phyloP scores from a whole-genome alignment of 2,888 invertebrate genomes.

The Ephialtes manifestator region DNA sequence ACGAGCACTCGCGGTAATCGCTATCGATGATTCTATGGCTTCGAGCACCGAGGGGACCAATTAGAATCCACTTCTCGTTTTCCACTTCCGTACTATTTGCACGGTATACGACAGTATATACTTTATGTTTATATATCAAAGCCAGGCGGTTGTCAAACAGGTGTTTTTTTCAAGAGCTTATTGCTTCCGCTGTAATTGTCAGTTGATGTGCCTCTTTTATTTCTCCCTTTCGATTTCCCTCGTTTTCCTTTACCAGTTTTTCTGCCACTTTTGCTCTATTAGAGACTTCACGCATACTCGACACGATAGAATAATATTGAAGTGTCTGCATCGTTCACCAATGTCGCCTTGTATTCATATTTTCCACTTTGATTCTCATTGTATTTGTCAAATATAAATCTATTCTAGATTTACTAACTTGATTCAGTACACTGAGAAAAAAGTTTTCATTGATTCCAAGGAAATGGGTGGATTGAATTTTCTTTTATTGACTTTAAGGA shows the following conservation, averaged over 20 bases:
- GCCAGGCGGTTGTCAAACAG: constrained; percentile 43
- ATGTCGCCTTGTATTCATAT: neutral
- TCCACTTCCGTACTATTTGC: constrained; percentile 42
- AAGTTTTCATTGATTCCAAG: too few species aligned
- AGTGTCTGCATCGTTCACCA: neutral
- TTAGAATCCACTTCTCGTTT: constrained; percentile 67
- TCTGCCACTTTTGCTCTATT: neutral
- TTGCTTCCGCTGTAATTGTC: constrained; percentile 5
- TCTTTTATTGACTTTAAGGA: too few species aligned
- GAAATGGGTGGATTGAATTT: too few species aligned
- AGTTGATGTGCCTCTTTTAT: neutral
- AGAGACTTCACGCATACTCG: neutral
- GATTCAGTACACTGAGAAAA: too few species aligned
- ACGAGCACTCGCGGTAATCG: constrained; percentile 62
- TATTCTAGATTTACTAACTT: neutral
- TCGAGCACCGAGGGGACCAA: constrained; percentile 68
- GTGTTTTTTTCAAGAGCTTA: constrained; percentile 52
- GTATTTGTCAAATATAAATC: neutral
- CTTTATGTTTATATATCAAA: constrained; percentile 1
- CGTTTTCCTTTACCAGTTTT: neutral
- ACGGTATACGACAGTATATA: neutral
- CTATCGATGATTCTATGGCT: constrained; percentile 68
- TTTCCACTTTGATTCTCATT: neutral
- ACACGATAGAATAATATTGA: neutral
- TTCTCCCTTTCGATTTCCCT: neutral